A percentile compares a stretch with the other conserved stretches of the same genome.
phyloP scores from a whole-genome alignment of 2,113 vertebrate genomes.

The Rhineura floridana region DNA sequence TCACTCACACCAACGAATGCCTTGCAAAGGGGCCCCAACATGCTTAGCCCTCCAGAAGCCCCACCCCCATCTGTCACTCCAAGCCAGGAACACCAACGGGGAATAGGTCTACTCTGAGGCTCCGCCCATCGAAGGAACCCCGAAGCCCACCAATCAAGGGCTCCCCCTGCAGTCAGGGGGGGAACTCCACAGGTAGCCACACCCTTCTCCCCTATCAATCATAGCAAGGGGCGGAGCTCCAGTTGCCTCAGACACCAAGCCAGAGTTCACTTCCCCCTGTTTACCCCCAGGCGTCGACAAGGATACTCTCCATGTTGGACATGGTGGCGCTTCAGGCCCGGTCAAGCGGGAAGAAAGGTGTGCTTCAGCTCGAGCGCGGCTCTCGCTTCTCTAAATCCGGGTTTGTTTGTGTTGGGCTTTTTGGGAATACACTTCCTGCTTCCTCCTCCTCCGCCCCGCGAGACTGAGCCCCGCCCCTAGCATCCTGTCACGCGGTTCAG shows the following conservation, averaged over 20 bases:
- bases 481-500: neutral
- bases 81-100: neutral
- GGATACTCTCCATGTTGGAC: conserved; percentile 84
- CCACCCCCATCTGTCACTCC: neutral
- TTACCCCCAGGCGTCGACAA: conserved; percentile 42
- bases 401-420: neutral
- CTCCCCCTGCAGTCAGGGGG: neutral
- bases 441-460: neutral
- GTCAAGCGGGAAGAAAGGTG: neutral
- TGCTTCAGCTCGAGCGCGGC: neutral
- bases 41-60: too few species aligned
- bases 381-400: too few species aligned
- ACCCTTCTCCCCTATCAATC: neutral
- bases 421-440: neutral
- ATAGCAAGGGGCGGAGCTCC: neutral
- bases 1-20: neutral
- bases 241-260: too few species aligned
- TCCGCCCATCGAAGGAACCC: neutral
- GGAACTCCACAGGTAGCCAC: neutral
- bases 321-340: conserved; percentile 37
- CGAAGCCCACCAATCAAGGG: neutral
- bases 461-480: neutral
- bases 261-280: too few species aligned
- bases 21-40: too few species aligned
- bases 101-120: neutral